Conservation (phyloP, 2,797 vertebrate genomes). For the Merluccius polli region DNA sequence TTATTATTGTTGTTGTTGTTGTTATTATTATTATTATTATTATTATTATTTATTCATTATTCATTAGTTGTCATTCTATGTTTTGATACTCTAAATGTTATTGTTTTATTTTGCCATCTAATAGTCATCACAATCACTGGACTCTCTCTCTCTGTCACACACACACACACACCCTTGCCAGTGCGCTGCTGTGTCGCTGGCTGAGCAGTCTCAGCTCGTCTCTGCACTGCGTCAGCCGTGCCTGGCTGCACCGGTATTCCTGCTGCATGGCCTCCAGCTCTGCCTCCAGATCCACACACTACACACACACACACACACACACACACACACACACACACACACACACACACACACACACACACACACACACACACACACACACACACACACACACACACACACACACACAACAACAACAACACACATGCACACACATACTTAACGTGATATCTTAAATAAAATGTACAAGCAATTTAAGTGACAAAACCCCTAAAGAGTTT, state of each 20-base stretch:
- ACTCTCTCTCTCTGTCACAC: slow-evolving; percentile 15
- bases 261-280: slow-evolving; percentile 80
- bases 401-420: not conserved
- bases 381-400: slow-evolving; percentile 18
- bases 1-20: no score
- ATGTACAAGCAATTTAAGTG: no score
- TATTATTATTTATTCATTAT: no score
- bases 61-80: not conserved
- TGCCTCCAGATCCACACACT: slow-evolving; percentile 80
- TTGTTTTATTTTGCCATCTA: slow-evolving; percentile 3
- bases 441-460: not conserved
- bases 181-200: slow-evolving; percentile 52
- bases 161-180: slow-evolving; percentile 40
- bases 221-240: slow-evolving; percentile 80
- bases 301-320: slow-evolving; percentile 32
- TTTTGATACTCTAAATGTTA: not conserved
- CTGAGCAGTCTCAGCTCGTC: slow-evolving; percentile 76
- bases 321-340: slow-evolving; percentile 24
- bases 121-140: no score
- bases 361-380: slow-evolving; percentile 11
- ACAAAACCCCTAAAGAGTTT: no score
- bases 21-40: no score
- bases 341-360: slow-evolving; percentile 11
- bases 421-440: not conserved
- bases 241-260: slow-evolving; percentile 81